These are phyloP conservation scores for Cettia cetti DNA, from an alignment of 2,113 vertebrate genomes.

Conservation along the genomic window DNA sequence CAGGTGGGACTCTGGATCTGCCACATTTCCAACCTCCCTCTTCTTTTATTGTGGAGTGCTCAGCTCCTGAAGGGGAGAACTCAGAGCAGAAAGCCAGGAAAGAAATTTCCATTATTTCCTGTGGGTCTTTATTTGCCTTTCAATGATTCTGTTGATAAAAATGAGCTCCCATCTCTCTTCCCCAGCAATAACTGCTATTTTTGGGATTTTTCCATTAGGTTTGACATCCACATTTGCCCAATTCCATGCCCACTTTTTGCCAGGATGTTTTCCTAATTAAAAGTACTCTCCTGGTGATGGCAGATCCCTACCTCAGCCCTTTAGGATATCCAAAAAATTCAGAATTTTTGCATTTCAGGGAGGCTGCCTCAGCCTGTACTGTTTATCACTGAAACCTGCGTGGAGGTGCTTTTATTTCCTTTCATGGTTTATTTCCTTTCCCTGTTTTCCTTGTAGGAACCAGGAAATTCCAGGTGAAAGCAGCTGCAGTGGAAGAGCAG, in stretches of 20 bases:
- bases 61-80: background rate
- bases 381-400: background rate
- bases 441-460: background rate
- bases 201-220: background rate
- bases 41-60: fast-evolving
- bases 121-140: background rate
- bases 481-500: background rate
- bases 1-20: background rate
- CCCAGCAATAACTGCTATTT: fast-evolving
- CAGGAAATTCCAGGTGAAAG: background rate
- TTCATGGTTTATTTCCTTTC: background rate
- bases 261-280: background rate
- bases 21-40: background rate
- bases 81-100: background rate
- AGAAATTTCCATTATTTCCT: background rate
- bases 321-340: background rate
- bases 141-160: background rate
- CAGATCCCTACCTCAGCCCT: background rate
- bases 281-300: background rate
- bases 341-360: background rate
- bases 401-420: background rate
- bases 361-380: background rate
- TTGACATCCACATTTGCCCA: background rate
- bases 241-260: background rate
- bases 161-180: fast-evolving